Conservation (phyloP, 2,113 vertebrate species). For the Lycocorax pyrrhopterus region DNA sequence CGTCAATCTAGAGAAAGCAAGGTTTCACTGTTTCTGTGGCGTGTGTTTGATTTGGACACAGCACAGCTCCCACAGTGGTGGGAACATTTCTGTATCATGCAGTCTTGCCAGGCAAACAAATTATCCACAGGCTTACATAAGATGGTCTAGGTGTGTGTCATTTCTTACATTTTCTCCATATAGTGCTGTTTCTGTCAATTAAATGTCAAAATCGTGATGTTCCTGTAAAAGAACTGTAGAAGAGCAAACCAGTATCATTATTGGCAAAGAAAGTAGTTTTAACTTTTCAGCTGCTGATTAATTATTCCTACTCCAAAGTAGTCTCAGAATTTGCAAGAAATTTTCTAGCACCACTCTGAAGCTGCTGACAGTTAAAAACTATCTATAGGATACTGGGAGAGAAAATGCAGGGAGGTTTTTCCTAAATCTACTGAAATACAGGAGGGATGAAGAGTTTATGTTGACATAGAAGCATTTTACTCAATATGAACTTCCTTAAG, state of each 20-base stretch:
- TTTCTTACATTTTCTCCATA: neutral
- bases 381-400: neutral
- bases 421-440: neutral
- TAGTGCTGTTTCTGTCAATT: neutral
- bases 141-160: neutral
- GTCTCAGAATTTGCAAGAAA: neutral
- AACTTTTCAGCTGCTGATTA: neutral
- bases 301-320: neutral
- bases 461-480: neutral
- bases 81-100: neutral
- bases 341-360: neutral
- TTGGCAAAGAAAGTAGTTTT: neutral
- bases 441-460: neutral
- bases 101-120: neutral
- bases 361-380: neutral
- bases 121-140: neutral
- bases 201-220: neutral
- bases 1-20: neutral
- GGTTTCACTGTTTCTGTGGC: neutral
- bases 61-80: neutral
- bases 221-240: neutral
- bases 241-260: neutral
- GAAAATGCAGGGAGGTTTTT: neutral
- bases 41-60: neutral
- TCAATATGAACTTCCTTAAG: neutral